Evolutionary conservation across 2,113 vertebrate genomes (phyloP).

Genomic region (Gopherus flavomarginatus): DNA sequence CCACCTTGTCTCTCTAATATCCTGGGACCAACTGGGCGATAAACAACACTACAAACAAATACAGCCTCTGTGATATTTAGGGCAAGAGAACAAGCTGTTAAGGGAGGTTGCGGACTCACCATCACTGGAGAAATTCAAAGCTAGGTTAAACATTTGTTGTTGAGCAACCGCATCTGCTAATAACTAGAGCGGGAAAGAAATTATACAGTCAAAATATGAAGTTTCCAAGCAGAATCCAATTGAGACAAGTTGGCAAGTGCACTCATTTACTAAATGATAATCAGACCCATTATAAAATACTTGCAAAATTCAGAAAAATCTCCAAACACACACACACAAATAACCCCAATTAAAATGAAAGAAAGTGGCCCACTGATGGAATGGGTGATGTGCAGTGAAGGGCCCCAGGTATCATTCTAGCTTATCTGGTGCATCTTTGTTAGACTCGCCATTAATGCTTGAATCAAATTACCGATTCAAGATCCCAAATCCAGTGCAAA

Average conservation of each 20-base stretch:
- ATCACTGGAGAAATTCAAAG: not conserved
- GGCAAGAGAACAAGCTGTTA: not conserved
- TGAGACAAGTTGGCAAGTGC: conserved; percentile 51
- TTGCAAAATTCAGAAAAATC: conserved; percentile 37
- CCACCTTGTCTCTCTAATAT: not conserved
- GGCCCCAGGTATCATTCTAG: conserved; percentile 36
- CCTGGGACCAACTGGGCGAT: not conserved
- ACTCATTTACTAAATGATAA: not conserved
- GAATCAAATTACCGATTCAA: conserved; percentile 81
- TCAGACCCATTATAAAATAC: not conserved
- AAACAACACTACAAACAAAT: not conserved
- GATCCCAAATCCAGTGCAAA: conserved; percentile 70
- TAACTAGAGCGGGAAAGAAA: not conserved
- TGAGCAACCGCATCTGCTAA: not conserved
- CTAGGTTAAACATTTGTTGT: not conserved
- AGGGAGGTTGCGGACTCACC: not conserved
- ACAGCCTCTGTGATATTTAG: not conserved
- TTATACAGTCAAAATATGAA: not conserved
- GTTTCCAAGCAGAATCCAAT: not conserved
- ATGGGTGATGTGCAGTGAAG: conserved; percentile 52
- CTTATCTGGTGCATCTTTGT: not conserved
- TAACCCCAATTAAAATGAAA: conserved; percentile 13
- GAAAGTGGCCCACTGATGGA: conserved; percentile 57
- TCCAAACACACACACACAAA: conserved; percentile 3
- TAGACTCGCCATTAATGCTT: conserved; percentile 60